These are phyloP conservation scores for Bujurquina vittata DNA, from an alignment of 2,113 vertebrate species.

Conservation along the genomic window DNA sequence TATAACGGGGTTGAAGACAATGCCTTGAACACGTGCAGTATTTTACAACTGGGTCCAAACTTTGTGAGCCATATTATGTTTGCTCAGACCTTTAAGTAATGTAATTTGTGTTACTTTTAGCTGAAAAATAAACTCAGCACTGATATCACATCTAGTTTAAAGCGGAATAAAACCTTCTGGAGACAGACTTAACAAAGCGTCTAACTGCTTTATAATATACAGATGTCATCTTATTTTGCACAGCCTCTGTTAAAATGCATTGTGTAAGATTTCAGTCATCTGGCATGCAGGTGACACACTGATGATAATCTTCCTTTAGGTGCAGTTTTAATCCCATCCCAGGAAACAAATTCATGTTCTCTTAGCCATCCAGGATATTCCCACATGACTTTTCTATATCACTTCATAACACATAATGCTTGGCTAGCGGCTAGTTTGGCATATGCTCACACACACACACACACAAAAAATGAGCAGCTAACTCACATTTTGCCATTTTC, in stretches of 20 bases:
- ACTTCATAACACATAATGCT: neutral
- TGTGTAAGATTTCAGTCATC: neutral
- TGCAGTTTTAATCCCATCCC: neutral
- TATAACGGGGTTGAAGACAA: neutral
- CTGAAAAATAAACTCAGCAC: neutral
- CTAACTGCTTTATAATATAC: neutral
- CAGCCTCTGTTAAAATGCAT: neutral
- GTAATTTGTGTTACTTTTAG: neutral
- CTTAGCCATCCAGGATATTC: neutral
- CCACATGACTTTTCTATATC: neutral
- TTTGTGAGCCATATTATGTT: neutral
- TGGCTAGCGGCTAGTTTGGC: neutral
- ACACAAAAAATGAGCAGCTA: neutral
- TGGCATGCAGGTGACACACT: neutral
- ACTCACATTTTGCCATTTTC: neutral
- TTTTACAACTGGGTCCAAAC: neutral
- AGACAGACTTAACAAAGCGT: neutral
- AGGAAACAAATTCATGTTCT: neutral
- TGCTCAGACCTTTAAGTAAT: neutral
- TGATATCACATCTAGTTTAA: neutral
- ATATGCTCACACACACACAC: neutral
- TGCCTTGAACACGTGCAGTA: neutral
- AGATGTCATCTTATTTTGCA: neutral
- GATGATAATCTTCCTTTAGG: neutral
- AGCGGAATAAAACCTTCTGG: neutral